Evolutionary conservation across 2,888 invertebrate species (phyloP).

Genomic region (Sthenelais limicola): DNA sequence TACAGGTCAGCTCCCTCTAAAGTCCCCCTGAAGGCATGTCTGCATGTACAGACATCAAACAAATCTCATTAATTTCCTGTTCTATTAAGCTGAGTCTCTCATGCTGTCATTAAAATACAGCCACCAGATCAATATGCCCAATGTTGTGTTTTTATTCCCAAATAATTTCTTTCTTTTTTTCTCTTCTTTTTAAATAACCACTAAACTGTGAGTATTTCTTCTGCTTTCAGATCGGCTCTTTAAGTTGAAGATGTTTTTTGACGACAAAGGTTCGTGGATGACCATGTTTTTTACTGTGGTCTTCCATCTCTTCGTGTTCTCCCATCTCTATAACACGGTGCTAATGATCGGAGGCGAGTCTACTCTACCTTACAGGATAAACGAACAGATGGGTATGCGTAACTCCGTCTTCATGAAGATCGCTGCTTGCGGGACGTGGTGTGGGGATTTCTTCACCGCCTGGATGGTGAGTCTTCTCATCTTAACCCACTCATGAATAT

Average conservation of each 20-base stretch:
- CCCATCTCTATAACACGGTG: conserved; percentile 74
- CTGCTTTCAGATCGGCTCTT: conserved; percentile 67
- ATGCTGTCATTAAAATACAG: too few species aligned
- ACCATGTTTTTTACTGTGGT: conserved; percentile 74
- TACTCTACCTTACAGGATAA: conserved; percentile 72
- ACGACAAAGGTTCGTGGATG: conserved; percentile 75
- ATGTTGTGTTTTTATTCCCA: too few species aligned
- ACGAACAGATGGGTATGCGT: conserved; percentile 73
- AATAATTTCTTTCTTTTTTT: too few species aligned
- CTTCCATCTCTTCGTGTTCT: conserved; percentile 73
- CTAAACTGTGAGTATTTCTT: too few species aligned
- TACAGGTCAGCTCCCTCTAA: too few species aligned
- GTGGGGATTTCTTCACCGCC: conserved; percentile 75
- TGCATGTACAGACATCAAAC: too few species aligned
- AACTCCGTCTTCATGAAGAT: conserved; percentile 75
- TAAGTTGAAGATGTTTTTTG: conserved; percentile 74
- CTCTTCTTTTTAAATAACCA: too few species aligned
- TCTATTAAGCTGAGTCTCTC: too few species aligned
- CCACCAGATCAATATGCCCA: too few species aligned
- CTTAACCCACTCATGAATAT: too few species aligned
- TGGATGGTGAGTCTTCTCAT: conserved; percentile 71
- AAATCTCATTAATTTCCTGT: too few species aligned
- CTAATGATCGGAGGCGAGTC: conserved; percentile 67
- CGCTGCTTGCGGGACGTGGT: conserved; percentile 75
- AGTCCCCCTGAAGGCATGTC: too few species aligned